Evolutionary conservation across 2,888 invertebrate genomes (phyloP), one percentile per base, ranked within the genome.

Genomic region (Gryllus longicercus): DNA sequence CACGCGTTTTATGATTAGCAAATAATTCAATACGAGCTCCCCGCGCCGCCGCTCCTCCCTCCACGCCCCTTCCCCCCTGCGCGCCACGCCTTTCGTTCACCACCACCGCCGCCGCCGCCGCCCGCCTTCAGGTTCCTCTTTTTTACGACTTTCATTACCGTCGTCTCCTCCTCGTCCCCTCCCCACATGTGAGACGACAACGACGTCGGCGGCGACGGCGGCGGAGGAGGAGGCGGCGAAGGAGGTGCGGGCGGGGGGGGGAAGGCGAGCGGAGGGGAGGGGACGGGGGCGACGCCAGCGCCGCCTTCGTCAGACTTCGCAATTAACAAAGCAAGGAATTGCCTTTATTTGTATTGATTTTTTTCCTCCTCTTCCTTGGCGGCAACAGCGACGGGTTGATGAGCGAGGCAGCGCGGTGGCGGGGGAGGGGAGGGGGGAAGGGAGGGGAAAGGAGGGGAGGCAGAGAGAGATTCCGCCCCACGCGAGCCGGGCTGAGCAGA

Each of bases 11-110:
- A 51, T 38, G 77, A 77, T 51, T 50, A 51, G 77, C 77, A 51
- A 77, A 77, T 77, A 51, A 51, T 77, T 77, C 50, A 50, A 50
- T 50, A 14, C 50, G 77, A 77, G 50, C 51, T 50, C 50, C 77
- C 21, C 16, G 49, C 77, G 14, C 50, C 77, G 12, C 77, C n/a
- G 14, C 50, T 5, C 8, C n/a, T 11, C n/a, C 50, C 4, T 50
- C 10, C 77, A 4, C 77, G 11, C 18, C 23, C 49, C n/a, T 5
- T 18, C 23, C 23, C 25, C 50, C 77, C 77, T 77, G 23, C 63
- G 12, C 63, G 16, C 18, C 63, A 0, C 5, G 16, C 63, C n/a
- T 0, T 63, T 63, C n/a, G 16, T 63, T n/a, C 63, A 18, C n/a
- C 63, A 18, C n/a, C 63, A 18, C 63, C 63, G 4, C 63, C 5